phyloP scores from a whole-genome alignment of 2,797 vertebrate species.

The Myotis myotis region DNA sequence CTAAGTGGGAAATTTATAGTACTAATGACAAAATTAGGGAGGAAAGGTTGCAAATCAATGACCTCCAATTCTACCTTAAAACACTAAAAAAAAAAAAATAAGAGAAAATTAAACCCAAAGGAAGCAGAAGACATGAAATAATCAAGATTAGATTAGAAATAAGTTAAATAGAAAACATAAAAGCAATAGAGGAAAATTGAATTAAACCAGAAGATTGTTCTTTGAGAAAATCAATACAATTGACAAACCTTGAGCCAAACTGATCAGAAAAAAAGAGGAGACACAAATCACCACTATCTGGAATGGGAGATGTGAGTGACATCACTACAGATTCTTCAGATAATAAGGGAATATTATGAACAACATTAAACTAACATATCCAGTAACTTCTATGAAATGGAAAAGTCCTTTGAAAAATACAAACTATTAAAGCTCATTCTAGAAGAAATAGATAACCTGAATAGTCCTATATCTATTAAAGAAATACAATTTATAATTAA shows the following conservation, averaged over 20 bases:
- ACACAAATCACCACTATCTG: neutral
- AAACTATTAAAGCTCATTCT: neutral
- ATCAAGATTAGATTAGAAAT: neutral
- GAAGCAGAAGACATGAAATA: conserved; percentile 8
- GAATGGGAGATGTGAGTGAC: neutral
- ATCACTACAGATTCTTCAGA: neutral
- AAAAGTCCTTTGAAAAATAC: neutral
- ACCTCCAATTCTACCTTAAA: neutral
- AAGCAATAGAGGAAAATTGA: conserved; percentile 7
- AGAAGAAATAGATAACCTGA: neutral
- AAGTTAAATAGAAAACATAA: neutral
- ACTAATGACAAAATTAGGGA: neutral
- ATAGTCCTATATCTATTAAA: neutral
- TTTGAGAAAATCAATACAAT: conserved; percentile 3
- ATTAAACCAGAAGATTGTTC: neutral
- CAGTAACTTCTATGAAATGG: neutral
- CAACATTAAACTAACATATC: neutral
- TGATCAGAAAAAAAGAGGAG: neutral
- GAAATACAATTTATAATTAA: neutral
- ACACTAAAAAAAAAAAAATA: neutral
- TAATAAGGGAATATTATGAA: neutral
- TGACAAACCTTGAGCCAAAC: neutral
- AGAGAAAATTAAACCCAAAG: neutral
- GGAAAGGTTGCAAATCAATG: neutral
- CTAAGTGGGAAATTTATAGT: neutral